Evolutionary conservation across 2,888 invertebrate species (phyloP).

Genomic region (Brachyptera putata): DNA sequence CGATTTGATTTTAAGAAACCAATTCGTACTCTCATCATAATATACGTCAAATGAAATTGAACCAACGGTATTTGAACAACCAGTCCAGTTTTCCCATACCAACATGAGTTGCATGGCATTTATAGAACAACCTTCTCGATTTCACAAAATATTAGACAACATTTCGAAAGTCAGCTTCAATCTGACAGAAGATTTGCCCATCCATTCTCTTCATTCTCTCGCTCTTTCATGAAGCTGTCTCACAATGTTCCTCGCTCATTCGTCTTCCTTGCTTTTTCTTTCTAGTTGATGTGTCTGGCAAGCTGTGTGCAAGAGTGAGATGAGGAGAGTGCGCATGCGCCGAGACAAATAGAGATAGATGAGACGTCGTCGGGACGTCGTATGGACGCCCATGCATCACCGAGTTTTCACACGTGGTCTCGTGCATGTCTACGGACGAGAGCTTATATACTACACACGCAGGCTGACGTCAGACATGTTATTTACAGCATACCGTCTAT

Average conservation of each 20-base stretch:
- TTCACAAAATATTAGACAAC: constrained; percentile 11
- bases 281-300: constrained; percentile 9
- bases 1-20: too few relatives aligned
- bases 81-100: too few relatives aligned
- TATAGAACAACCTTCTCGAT: constrained; percentile 22
- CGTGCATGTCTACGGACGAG: not conserved
- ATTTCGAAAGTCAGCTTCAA: constrained; percentile 20
- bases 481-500: too few relatives aligned
- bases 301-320: constrained; percentile 7
- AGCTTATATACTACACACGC: too few relatives aligned
- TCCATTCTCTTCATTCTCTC: constrained; percentile 17
- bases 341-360: constrained; percentile 28
- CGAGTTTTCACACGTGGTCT: constrained; percentile 16
- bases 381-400: constrained; percentile 25
- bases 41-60: too few relatives aligned
- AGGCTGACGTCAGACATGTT: too few relatives aligned
- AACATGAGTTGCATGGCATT: too few relatives aligned
- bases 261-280: constrained; percentile 14
- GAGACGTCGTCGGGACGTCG: constrained; percentile 21
- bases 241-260: constrained; percentile 7
- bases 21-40: too few relatives aligned
- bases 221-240: constrained; percentile 6
- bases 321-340: constrained; percentile 9
- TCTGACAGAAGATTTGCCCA: constrained; percentile 21
- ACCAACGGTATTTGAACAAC: too few relatives aligned